Base-by-base conservation (phyloP, 53 echinoderm and acorn worm genomes). In the Apostichopus leukothele region DNA sequence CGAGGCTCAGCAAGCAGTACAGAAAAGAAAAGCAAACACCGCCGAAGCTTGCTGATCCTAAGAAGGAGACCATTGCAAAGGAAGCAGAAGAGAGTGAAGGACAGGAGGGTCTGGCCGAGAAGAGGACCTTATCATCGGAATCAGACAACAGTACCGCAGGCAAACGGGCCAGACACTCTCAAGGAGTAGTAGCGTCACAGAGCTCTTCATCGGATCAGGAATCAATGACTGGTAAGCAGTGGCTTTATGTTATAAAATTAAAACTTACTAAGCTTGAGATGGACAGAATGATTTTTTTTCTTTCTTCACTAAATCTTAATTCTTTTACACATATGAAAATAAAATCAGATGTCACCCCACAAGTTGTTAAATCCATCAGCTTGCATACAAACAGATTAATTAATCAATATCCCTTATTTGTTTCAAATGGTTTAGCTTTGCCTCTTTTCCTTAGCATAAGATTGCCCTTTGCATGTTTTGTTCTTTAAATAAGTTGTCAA, bases 121-220 rank as follows among this genome's bases (percentile, higher is more conserved):
- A 81, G 51, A 53, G 81, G 55, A 81, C 60, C 19, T 52, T 81
- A 4, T 54, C 81, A n/a, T 53, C 81, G 3, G 71, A 71, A n/a
- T 71, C 71, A 16, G 55, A 81, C 1, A 25, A 81, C 5, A 57
- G 23, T 14, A 59, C 19, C 13, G 18, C 25, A n/a, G 81, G 53
- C 9, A 81, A 81, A 81, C 19, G 81, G 19, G n/a, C 81, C 18
- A 81, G 25, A 54, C 81, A 81, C 22, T n/a, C 81, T 53, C 16
- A 71, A 71, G 71, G 16, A 7, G 9, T 16, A 63, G 11, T 16
- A 13, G 63, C 63, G 5, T 27, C 79, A n/a, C 51, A 52, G 8
- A 51, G 25, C 6, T 81, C 55, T 14, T 81, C 81, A 19, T 54
- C 57, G 0, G 81, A 81, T 3, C 59, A 54, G 54, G 81, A 57